Conservation (phyloP, 2,797 vertebrate genomes). For the Etheostoma nigrum region DNA sequence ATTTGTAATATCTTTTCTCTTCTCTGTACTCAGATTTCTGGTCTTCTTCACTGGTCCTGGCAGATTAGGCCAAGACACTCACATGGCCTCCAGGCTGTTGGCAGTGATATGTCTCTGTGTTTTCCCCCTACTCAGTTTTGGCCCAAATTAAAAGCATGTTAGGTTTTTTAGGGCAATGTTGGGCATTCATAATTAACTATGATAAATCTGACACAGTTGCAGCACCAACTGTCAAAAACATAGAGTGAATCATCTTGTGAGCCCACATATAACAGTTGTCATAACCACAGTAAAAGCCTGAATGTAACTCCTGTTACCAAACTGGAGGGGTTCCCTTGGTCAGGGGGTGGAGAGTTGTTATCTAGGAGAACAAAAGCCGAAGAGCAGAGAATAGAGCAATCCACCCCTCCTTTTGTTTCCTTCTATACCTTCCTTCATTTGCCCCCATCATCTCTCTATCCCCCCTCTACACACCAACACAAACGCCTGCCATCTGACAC, state of each 20-base stretch:
- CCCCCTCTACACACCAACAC: slow-evolving; percentile 63
- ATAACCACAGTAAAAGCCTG: slow-evolving; percentile 9
- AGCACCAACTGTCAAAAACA: slow-evolving; percentile 37
- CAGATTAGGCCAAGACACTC: slow-evolving; percentile 48
- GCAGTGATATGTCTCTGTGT: slow-evolving; percentile 47
- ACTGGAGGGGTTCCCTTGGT: slow-evolving; percentile 49
- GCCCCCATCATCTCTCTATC: slow-evolving; percentile 58
- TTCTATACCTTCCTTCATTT: slow-evolving; percentile 65
- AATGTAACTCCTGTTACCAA: slow-evolving; percentile 35
- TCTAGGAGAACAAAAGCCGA: slow-evolving; percentile 75
- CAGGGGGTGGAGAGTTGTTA: slow-evolving; percentile 66
- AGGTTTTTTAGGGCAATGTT: slow-evolving; percentile 61
- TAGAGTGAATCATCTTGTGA: slow-evolving; percentile 21
- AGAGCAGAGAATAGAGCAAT: slow-evolving; percentile 58
- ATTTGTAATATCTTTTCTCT: neutral
- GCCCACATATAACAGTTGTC: neutral
- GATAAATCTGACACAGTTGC: slow-evolving; percentile 60
- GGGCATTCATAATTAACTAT: slow-evolving; percentile 70
- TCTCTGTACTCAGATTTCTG: slow-evolving; percentile 11
- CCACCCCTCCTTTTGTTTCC: slow-evolving; percentile 65
- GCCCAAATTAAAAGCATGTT: slow-evolving; percentile 68
- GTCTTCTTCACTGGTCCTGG: slow-evolving; percentile 20
- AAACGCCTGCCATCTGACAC: slow-evolving; percentile 83
- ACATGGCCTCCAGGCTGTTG: slow-evolving; percentile 64
- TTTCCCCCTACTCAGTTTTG: slow-evolving; percentile 56